phyloP scores from a whole-genome alignment of 2,113 vertebrate species.

The Perccottus glenii region DNA sequence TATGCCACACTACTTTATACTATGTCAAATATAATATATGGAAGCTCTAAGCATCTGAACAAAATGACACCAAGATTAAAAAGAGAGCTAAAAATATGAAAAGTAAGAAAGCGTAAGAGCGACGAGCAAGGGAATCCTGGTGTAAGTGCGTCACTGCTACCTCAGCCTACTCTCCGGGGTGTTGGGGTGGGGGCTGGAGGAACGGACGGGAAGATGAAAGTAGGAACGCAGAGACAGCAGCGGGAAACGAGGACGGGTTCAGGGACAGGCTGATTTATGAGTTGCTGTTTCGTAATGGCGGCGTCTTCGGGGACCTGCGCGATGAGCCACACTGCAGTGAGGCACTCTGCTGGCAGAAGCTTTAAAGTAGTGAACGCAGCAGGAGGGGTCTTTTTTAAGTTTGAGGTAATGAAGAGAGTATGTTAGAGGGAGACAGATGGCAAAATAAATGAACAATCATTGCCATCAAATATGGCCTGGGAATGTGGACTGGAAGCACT shows the following conservation, averaged over 20 bases:
- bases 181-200: conserved; percentile 34
- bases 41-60: neutral
- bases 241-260: conserved; percentile 50
- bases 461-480: conserved; percentile 44
- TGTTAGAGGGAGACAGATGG: conserved; percentile 59
- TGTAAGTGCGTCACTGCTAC: conserved; percentile 72
- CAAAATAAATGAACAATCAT: conserved; percentile 67
- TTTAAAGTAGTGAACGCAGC: conserved; percentile 52
- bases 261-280: conserved; percentile 76
- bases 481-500: conserved; percentile 42
- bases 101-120: conserved; percentile 5
- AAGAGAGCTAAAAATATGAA: conserved; percentile 31
- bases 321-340: conserved; percentile 38
- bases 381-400: conserved; percentile 32
- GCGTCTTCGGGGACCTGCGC: conserved; percentile 55
- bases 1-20: too few relatives aligned
- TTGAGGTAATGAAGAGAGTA: conserved; percentile 29
- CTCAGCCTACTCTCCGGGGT: conserved; percentile 52
- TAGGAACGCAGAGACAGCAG: conserved; percentile 17
- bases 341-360: conserved; percentile 48
- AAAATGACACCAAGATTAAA: conserved; percentile 17
- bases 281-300: conserved; percentile 67
- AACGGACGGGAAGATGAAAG: conserved; percentile 63
- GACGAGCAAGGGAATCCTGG: conserved; percentile 69
- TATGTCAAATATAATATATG: neutral